Evolutionary conservation across 2,797 vertebrate genomes (phyloP).

Genomic region (Gorsachius magnificus): DNA sequence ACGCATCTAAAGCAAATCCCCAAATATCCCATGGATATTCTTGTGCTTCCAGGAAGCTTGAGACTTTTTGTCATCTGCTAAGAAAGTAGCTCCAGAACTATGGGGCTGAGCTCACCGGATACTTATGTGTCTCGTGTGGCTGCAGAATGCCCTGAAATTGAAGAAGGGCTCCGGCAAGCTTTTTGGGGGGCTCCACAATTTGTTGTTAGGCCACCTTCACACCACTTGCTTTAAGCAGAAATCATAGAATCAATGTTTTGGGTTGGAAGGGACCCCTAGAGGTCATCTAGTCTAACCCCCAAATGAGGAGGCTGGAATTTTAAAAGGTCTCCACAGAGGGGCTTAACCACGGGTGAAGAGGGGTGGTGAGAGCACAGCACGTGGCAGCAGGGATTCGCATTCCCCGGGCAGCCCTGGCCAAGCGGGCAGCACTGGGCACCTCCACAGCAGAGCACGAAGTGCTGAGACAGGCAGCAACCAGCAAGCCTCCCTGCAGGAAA

Average conservation of each 20-base stretch:
- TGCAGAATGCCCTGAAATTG: not conserved
- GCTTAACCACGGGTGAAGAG: not conserved
- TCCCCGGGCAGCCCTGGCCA: not conserved
- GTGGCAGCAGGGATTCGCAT: accelerated
- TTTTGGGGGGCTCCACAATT: not conserved
- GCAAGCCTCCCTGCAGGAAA: not conserved
- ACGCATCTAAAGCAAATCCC: not conserved
- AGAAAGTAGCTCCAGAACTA: not conserved
- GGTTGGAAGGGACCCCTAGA: too few species aligned
- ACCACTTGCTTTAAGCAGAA: not conserved
- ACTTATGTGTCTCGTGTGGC: not conserved
- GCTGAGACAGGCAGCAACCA: not conserved
- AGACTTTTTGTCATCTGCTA: not conserved
- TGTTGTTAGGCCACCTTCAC: not conserved
- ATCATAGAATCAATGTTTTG: too few species aligned
- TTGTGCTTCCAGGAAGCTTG: not conserved
- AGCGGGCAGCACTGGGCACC: accelerated
- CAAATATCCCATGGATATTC: not conserved
- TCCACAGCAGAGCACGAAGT: not conserved
- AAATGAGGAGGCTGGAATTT: not conserved
- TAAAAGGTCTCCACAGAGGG: not conserved
- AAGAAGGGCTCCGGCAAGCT: not conserved
- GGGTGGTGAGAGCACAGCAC: not conserved
- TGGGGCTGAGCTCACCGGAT: not conserved
- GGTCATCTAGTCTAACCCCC: too few species aligned